A percentile compares a stretch with the other conserved stretches of the same genome.
Conservation (phyloP, 2,888 invertebrate genomes). For the Beris chalybata region DNA sequence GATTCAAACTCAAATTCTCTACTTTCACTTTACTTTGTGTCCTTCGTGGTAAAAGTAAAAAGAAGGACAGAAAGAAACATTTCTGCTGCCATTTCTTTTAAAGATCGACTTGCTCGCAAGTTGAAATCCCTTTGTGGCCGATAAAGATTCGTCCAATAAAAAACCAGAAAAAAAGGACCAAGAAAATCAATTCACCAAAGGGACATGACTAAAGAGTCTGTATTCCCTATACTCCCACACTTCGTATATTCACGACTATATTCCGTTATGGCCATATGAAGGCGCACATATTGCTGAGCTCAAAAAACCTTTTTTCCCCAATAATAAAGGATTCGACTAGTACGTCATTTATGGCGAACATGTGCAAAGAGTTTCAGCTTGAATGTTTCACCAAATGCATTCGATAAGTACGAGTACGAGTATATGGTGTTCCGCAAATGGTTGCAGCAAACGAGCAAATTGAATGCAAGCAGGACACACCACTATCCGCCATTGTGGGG, state of each 20-base stretch:
- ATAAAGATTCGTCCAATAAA: conserved; percentile 4
- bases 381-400: conserved; percentile 6
- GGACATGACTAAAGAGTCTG: background rate
- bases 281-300: background rate
- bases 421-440: background rate
- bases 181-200: conserved; percentile 15
- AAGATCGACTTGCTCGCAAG: conserved; percentile 13
- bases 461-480: background rate
- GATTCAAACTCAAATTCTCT: conserved; percentile 13
- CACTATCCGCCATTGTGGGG: no score
- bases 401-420: conserved; percentile 11
- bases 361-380: background rate
- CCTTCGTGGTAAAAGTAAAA: background rate
- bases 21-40: background rate
- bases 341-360: conserved; percentile 5
- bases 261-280: background rate
- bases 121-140: conserved; percentile 18
- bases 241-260: no score
- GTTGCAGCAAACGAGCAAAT: conserved; percentile 3
- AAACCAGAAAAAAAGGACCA: conserved; percentile 8
- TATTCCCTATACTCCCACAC: background rate
- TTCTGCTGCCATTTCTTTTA: conserved; percentile 7
- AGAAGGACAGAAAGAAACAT: conserved; percentile 5
- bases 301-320: background rate
- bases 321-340: background rate